These are phyloP conservation scores for Ceratoteleas bidentatus DNA, from an alignment of 1,140 invertebrate species.

Conservation along the genomic window DNA sequence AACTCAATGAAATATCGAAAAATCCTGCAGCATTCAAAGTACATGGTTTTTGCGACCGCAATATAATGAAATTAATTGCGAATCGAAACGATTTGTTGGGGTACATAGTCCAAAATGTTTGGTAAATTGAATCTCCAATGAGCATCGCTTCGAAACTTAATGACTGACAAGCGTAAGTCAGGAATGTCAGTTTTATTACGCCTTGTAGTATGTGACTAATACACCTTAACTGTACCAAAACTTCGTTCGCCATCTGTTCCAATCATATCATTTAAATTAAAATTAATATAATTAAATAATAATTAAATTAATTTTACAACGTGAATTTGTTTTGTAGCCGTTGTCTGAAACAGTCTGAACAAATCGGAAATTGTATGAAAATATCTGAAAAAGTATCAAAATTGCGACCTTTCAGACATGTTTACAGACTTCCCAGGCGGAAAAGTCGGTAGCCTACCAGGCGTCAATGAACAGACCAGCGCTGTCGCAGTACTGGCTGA, in stretches of 20 bases:
- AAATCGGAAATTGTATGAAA: no score
- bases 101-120: not conserved
- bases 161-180: not conserved
- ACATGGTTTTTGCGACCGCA: not conserved
- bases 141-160: not conserved
- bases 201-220: not conserved
- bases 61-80: not conserved
- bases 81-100: not conserved
- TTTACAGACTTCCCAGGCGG: no score
- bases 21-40: not conserved
- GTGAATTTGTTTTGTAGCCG: no score
- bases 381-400: no score
- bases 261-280: no score
- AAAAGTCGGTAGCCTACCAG: no score
- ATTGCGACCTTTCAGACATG: no score
- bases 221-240: not conserved
- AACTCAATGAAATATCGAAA: not conserved
- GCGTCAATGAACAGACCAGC: no score
- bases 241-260: not conserved
- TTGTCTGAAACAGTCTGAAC: no score
- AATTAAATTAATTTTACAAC: no score
- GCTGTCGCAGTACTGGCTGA: no score
- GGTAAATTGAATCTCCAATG: not conserved
- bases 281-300: no score
- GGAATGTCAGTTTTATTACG: not conserved